Percentiles rank a stretch among this genome's conserved stretches.
Conservation (phyloP, 2,797 vertebrate species). For the Steatocranus sp. region DNA sequence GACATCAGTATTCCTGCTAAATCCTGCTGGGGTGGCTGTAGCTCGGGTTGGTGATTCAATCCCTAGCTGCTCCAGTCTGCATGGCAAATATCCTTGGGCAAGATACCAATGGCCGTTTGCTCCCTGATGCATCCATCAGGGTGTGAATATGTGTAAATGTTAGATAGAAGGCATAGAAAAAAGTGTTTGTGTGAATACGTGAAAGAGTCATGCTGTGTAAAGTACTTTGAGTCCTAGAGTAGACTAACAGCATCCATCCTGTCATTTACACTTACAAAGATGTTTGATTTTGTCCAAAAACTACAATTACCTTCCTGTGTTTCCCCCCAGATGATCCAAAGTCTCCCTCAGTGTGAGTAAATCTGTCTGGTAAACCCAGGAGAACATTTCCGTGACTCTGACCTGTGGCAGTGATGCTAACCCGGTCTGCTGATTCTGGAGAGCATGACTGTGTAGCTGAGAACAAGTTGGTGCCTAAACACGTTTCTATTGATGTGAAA, state of each 20-base stretch:
- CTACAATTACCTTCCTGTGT: background rate
- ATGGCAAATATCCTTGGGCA: background rate
- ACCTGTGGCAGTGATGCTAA: background rate
- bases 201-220: background rate
- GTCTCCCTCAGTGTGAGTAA: background rate
- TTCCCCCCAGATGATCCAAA: background rate
- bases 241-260: background rate
- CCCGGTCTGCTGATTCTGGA: background rate
- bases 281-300: background rate
- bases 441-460: background rate
- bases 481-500: background rate
- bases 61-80: background rate
- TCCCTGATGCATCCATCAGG: background rate
- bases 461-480: background rate
- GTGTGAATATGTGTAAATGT: background rate
- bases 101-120: background rate
- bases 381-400: background rate
- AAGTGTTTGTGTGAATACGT: background rate
- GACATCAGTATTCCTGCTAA: background rate
- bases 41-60: background rate
- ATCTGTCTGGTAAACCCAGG: background rate
- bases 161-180: background rate
- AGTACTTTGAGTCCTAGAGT: background rate
- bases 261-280: background rate
- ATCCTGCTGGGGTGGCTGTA: background rate